Conservation (phyloP, 2,113 vertebrate genomes). For the Emydura subglobosa region DNA sequence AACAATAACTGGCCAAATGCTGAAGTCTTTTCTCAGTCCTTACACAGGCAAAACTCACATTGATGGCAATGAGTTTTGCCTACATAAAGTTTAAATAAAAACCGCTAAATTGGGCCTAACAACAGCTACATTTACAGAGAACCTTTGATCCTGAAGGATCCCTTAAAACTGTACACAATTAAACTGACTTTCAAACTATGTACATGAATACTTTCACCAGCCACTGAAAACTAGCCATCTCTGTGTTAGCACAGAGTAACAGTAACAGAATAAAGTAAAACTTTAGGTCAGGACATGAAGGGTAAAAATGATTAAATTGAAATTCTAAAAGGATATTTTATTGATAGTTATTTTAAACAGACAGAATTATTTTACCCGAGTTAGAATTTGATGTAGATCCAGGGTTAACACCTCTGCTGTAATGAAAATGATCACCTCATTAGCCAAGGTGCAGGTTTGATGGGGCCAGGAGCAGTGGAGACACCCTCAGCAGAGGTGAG, state of each 20-base stretch:
- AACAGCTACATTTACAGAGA: neutral
- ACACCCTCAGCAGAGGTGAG: neutral
- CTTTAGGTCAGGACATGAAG: neutral
- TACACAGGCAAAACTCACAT: no score
- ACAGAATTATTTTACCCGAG: neutral
- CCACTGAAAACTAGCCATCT: neutral
- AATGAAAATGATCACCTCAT: neutral
- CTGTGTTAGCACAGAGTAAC: neutral
- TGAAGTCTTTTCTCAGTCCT: no score
- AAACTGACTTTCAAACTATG: neutral
- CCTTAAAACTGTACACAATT: constrained; percentile 9
- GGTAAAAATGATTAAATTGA: neutral
- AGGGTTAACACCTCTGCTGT: neutral
- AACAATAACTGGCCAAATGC: neutral
- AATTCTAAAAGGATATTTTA: neutral
- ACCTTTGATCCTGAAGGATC: neutral
- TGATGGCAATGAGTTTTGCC: no score
- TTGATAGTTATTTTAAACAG: neutral
- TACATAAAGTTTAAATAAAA: constrained; percentile 19
- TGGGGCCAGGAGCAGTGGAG: neutral
- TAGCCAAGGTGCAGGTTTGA: neutral
- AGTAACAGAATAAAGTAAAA: neutral
- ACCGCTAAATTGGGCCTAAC: neutral
- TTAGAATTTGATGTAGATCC: neutral
- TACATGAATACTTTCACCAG: neutral